These are phyloP conservation scores for Panzeria rudis DNA, from an alignment of 2,888 invertebrate genomes.

Conservation along the genomic window DNA sequence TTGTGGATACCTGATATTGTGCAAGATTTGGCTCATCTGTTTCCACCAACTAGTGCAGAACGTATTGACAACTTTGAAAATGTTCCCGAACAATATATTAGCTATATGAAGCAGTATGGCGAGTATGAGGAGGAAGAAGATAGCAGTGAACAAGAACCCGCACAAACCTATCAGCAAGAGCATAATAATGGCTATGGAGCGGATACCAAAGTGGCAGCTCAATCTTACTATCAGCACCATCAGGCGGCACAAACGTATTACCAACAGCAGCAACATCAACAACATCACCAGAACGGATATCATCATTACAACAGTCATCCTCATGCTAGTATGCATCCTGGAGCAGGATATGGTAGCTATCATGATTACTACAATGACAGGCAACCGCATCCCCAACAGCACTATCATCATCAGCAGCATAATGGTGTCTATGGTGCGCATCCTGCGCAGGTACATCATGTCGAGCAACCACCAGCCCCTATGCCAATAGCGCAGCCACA, in stretches of 20 bases:
- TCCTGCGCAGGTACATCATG: slow-evolving; percentile 30
- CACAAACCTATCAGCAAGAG: slow-evolving; percentile 60
- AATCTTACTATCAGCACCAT: slow-evolving; percentile 77
- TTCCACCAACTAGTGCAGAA: slow-evolving; percentile 80
- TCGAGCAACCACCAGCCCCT: slow-evolving; percentile 16
- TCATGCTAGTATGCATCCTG: slow-evolving; percentile 65
- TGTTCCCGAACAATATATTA: slow-evolving; percentile 80
- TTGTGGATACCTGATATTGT: slow-evolving; percentile 81
- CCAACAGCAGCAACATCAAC: slow-evolving; percentile 74
- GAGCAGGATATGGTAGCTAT: slow-evolving; percentile 64
- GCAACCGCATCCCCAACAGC: slow-evolving; percentile 71
- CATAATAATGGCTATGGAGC: slow-evolving; percentile 68
- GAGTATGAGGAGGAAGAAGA: slow-evolving; percentile 82
- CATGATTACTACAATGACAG: slow-evolving; percentile 77
- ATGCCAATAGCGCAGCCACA: slow-evolving; percentile 23
- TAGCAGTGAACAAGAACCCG: slow-evolving; percentile 58
- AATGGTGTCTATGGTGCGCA: slow-evolving; percentile 28
- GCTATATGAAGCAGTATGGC: slow-evolving; percentile 81
- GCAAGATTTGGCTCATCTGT: slow-evolving; percentile 79
- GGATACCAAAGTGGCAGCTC: slow-evolving; percentile 49
- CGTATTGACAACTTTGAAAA: slow-evolving; percentile 80
- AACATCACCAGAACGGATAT: slow-evolving; percentile 74
- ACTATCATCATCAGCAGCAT: slow-evolving; percentile 71
- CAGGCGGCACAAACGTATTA: slow-evolving; percentile 77
- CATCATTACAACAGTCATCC: slow-evolving; percentile 70